Conservation (phyloP, 2,113 vertebrate species). For the Lophius piscatorius region DNA sequence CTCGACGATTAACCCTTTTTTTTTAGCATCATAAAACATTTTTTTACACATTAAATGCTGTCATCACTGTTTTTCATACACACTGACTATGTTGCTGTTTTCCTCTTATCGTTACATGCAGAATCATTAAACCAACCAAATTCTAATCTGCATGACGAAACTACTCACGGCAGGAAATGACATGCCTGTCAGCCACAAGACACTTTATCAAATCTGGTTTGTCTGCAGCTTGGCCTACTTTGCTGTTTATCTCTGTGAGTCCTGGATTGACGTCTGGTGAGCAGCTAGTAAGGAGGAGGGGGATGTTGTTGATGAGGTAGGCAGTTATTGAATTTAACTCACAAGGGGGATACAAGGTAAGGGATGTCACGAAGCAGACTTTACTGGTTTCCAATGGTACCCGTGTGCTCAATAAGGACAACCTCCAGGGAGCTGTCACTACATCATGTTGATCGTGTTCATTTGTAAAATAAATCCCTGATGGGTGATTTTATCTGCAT, state of each 20-base stretch:
- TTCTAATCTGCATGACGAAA: constrained; percentile 24
- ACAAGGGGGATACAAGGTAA: neutral
- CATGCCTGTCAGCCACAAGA: constrained; percentile 8
- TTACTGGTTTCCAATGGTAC: too few species aligned
- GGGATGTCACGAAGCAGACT: too few species aligned
- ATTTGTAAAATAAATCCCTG: too few species aligned
- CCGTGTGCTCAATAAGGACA: too few species aligned
- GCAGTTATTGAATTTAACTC: constrained; percentile 19
- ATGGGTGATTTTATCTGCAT: too few species aligned
- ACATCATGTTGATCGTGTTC: too few species aligned
- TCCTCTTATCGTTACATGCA: constrained; percentile 1
- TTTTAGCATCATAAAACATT: too few species aligned
- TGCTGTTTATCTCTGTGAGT: constrained; percentile 26
- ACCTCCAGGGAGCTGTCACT: too few species aligned
- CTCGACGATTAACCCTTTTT: too few species aligned
- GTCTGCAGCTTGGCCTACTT: constrained; percentile 26
- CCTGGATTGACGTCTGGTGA: constrained; percentile 33
- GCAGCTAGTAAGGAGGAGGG: neutral
- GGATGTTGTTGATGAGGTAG: neutral
- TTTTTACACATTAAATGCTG: neutral
- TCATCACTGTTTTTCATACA: neutral
- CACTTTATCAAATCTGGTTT: constrained; percentile 22
- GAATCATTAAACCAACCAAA: constrained; percentile 25
- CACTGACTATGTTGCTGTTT: constrained; percentile 1
- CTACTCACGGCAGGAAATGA: constrained; percentile 13